Conservation (phyloP, 2,888 invertebrate species). For the Smittia aterrima region DNA sequence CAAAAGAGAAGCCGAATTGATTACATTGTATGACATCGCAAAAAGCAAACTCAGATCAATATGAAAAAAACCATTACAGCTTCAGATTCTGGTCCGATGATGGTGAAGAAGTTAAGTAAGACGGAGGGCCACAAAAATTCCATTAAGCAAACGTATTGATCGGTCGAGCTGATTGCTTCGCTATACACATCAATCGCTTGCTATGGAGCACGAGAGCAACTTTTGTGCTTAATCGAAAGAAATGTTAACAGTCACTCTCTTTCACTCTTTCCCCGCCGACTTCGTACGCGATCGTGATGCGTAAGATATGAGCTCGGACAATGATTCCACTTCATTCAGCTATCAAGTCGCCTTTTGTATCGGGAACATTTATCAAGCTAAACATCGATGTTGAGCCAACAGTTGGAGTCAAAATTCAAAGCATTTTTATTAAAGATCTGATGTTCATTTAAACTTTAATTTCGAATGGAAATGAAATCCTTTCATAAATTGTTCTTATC, state of each 20-base stretch:
- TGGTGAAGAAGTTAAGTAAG: not conserved
- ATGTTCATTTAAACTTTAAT: not conserved
- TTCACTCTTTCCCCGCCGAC: conserved; percentile 21
- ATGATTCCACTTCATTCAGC: conserved; percentile 3
- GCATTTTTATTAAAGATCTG: not conserved
- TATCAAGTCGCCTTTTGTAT: conserved; percentile 1
- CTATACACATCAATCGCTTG: not conserved
- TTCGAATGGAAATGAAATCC: not conserved
- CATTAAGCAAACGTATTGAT: conserved; percentile 35
- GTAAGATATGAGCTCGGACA: conserved; percentile 15
- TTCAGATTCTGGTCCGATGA: not conserved
- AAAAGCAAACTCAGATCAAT: conserved; percentile 30
- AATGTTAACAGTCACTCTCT: conserved; percentile 26
- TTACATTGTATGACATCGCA: conserved; percentile 38
- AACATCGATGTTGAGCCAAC: not conserved
- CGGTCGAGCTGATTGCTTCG: conserved; percentile 26
- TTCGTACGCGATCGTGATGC: not conserved
- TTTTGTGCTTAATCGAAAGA: not conserved
- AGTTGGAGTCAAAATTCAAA: too few relatives aligned
- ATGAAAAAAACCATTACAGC: conserved; percentile 26
- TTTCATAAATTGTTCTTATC: not conserved
- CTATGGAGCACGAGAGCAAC: conserved; percentile 21
- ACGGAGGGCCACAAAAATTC: conserved; percentile 19
- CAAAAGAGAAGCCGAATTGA: conserved; percentile 36
- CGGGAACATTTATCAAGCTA: not conserved